phyloP scores from a whole-genome alignment of 2,888 invertebrate genomes.

The Liodrosophila aerea region DNA sequence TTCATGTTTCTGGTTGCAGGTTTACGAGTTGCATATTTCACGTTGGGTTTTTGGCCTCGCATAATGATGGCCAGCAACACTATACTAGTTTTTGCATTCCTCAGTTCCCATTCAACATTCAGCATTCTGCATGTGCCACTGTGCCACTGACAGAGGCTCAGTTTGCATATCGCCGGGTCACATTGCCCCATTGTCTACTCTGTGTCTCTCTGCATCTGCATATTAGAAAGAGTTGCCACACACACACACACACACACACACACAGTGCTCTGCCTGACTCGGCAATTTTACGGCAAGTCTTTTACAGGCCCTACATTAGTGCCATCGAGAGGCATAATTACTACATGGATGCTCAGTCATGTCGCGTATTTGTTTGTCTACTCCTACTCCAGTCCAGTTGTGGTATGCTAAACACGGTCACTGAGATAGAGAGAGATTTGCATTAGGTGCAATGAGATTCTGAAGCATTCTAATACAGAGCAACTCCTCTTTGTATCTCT shows the following conservation, averaged over 20 bases:
- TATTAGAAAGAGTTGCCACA: constrained; percentile 11
- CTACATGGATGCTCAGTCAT: constrained; percentile 1
- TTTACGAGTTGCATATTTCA: constrained; percentile 56
- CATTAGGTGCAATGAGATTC: no score
- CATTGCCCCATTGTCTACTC: no score
- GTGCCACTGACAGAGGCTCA: constrained; percentile 2
- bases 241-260: no score
- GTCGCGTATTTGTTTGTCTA: no score
- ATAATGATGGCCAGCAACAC: constrained; percentile 70
- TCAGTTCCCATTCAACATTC: constrained; percentile 6
- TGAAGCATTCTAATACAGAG: no score
- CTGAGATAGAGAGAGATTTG: no score
- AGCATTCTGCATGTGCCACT: constrained; percentile 21
- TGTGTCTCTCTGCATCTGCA: constrained; percentile 30
- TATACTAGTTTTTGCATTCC: constrained; percentile 45
- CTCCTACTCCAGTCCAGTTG: no score
- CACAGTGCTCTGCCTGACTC: background rate
- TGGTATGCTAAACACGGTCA: no score
- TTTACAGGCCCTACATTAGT: constrained; percentile 45
- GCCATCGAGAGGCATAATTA: constrained; percentile 57
- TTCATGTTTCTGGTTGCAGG: constrained; percentile 27
- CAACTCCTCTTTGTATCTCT: no score
- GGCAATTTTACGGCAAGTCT: background rate
- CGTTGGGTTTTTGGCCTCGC: constrained; percentile 44
- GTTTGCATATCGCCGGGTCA: constrained; percentile 59